Evolutionary conservation across 2,888 invertebrate genomes (phyloP), one percentile per base, ranked within the genome.

Genomic region (Tetragnatha montana): DNA sequence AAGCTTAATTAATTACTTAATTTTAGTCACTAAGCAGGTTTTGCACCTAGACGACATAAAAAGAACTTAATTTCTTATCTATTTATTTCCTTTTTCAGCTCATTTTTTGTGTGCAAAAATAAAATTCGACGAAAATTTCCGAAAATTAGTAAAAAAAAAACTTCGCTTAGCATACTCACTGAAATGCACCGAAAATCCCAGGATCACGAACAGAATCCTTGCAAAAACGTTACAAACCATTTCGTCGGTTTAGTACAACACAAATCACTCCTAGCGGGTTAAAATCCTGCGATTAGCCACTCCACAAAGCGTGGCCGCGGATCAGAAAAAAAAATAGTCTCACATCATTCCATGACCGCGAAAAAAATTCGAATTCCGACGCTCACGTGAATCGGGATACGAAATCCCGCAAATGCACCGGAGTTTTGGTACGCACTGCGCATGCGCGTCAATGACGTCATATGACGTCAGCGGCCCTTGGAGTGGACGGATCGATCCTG

Each of bases 361-460:
- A 17, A 60, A 60, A 60, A 60, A 60, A 60, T 60, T 60, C 60
- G 60, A 60, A 60, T 51, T 74, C 50, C 73, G 35, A 74, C 73
- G 51, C 51, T 82, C 82, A 82, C 82, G 82, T 81, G 78, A 78
- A 78, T 78, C 60, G 21, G 35, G 60, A 19, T 78, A 70, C 69
- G 81, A 87, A 87, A 81, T 81, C 87, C 87, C 87, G 87, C 87
- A 87, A 87, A 87, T 87, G 87, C 87, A 87, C 87, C 87, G 87
- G 68, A 85, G 69, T 78, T 71, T 21, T 76, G 35, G 12, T 70
- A 49, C 49, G 50, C 51, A 4, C 17, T 17, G 87, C 87, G 70
- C 87, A 76, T 70, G 81, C 81, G 87, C 82, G 2, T 12, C 12
- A 14, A n/a, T 47, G 35, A 70, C 50, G 68, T 70, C 21, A 17